phyloP scores from a whole-genome alignment of 2,113 vertebrate genomes.

The Suricata suricatta region DNA sequence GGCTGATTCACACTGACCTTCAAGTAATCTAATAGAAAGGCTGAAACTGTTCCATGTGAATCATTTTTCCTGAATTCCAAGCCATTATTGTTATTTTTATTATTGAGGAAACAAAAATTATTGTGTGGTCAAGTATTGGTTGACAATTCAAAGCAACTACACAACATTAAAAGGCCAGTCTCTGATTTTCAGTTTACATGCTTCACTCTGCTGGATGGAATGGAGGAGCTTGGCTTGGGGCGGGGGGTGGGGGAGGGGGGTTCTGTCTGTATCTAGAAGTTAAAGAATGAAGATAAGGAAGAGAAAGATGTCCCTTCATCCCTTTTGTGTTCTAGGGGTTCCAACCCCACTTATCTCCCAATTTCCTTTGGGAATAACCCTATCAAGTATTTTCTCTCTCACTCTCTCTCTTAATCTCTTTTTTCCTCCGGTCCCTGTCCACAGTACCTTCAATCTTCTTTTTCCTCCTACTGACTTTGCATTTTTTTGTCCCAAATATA shows the following conservation, averaged over 20 bases:
- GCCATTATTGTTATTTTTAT: constrained; percentile 81
- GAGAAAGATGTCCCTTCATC: not conserved
- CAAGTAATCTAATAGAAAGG: constrained; percentile 73
- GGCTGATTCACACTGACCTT: constrained; percentile 77
- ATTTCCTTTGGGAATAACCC: not conserved
- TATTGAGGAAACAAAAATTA: constrained; percentile 76
- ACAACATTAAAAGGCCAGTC: not conserved
- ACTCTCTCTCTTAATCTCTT: not conserved
- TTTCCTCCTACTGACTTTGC: not conserved
- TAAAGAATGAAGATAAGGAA: not conserved
- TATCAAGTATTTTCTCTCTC: not conserved
- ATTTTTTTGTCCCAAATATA: not conserved
- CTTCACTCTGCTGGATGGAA: not conserved
- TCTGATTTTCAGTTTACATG: not conserved
- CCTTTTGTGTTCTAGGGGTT: not conserved
- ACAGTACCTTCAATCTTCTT: not conserved
- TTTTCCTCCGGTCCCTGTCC: not conserved
- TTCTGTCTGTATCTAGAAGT: not conserved
- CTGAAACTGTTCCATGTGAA: constrained; percentile 81
- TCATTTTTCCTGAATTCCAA: constrained; percentile 79
- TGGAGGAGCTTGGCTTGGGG: not conserved
- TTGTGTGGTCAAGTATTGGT: constrained; percentile 59
- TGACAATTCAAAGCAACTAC: constrained; percentile 33
- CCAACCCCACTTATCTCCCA: not conserved
- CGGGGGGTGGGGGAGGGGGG: not conserved